phyloP scores from a whole-genome alignment of 2,113 vertebrate genomes.

The Toxostoma redivivum region DNA sequence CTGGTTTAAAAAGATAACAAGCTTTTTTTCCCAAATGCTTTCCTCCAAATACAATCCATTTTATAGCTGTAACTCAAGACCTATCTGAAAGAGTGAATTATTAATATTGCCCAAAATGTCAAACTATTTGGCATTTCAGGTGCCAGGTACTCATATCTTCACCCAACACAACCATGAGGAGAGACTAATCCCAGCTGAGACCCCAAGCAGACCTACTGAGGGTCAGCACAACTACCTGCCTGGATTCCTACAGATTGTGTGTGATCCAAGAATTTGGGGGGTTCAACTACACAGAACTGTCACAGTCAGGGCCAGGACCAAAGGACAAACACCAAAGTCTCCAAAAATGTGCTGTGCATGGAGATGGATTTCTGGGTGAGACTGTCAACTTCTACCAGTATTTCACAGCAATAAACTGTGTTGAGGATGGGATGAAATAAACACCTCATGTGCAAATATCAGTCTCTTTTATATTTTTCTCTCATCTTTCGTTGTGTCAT shows the following conservation, averaged over 20 bases:
- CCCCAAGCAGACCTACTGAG: neutral
- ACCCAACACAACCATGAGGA: neutral
- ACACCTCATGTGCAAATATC: constrained; percentile 1
- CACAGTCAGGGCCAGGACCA: neutral
- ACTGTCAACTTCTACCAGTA: neutral
- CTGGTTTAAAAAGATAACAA: neutral
- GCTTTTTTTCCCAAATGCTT: neutral
- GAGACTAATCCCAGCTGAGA: neutral
- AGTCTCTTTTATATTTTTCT: neutral
- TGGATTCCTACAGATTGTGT: neutral
- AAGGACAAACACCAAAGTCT: neutral
- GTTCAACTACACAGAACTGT: neutral
- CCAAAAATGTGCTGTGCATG: neutral
- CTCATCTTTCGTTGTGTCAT: constrained; percentile 45
- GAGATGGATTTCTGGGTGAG: neutral
- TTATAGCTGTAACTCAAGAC: neutral
- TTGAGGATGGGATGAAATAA: neutral
- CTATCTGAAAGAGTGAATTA: neutral
- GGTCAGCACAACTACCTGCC: neutral
- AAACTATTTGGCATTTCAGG: neutral
- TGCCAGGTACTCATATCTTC: neutral
- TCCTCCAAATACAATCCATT: neutral
- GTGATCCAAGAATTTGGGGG: neutral
- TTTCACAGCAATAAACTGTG: neutral
- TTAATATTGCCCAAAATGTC: neutral